Conservation (phyloP, 2,888 invertebrate species). For the Amphipyra berbera region DNA sequence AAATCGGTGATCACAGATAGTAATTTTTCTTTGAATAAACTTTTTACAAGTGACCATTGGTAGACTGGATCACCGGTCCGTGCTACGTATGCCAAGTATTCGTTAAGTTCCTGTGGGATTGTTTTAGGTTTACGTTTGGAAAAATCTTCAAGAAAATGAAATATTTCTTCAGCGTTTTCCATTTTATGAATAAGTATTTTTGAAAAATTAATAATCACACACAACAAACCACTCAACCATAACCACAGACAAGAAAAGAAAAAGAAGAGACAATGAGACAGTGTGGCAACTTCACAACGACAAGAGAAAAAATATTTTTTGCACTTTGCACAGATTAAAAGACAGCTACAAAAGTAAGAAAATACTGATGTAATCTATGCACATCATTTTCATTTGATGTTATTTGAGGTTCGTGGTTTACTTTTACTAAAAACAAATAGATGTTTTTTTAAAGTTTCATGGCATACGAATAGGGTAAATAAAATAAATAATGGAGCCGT, state of each 20-base stretch:
- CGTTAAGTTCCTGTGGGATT: conserved; percentile 96
- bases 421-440: too few species aligned
- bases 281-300: too few species aligned
- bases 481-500: too few species aligned
- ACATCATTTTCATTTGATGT: too few species aligned
- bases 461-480: too few species aligned
- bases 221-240: conserved; percentile 40
- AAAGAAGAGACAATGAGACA: too few species aligned
- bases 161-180: conserved; percentile 96
- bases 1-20: conserved; percentile 96
- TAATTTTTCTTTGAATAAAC: conserved; percentile 96
- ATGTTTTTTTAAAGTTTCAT: too few species aligned
- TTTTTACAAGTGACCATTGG: conserved; percentile 96
- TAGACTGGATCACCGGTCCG: conserved; percentile 98
- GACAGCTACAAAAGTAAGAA: too few species aligned
- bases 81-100: conserved; percentile 96
- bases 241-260: conserved; percentile 30
- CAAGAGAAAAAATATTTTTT: too few species aligned
- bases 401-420: too few species aligned
- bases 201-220: conserved; percentile 25
- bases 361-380: too few species aligned
- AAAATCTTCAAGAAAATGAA: conserved; percentile 95
- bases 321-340: conserved; percentile 1
- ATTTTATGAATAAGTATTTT: conserved; percentile 75
- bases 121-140: conserved; percentile 93